A percentile compares a stretch with the other conserved stretches of the same genome.
phyloP scores from a whole-genome alignment of 1,140 invertebrate genomes.

The Leptestheria dahalacensis region DNA sequence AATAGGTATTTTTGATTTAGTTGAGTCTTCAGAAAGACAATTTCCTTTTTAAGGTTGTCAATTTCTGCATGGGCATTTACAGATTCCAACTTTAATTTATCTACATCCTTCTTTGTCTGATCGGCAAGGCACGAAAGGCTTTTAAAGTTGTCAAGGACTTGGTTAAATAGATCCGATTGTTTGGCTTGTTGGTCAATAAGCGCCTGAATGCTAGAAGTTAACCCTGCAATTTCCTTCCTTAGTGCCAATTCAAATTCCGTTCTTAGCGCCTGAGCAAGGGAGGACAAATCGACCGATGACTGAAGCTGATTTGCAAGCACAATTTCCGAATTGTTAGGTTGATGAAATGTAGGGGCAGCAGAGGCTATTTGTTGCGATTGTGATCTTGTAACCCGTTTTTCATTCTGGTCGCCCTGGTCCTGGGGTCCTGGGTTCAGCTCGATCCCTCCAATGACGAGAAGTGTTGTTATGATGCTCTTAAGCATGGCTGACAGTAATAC shows the following conservation, averaged over 20 bases:
- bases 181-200: background rate
- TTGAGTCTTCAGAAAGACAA: background rate
- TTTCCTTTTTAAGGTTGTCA: background rate
- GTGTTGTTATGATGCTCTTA: background rate
- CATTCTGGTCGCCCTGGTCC: background rate
- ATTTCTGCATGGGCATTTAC: background rate
- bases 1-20: background rate
- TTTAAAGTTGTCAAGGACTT: background rate
- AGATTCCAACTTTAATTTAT: background rate
- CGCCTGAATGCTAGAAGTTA: background rate
- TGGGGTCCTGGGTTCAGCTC: background rate
- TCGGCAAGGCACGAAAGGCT: background rate
- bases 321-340: background rate
- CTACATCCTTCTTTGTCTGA: background rate
- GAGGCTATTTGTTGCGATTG: background rate
- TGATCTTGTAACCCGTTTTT: background rate
- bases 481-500: background rate
- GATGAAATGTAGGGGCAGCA: background rate
- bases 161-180: background rate
- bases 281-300: too few species aligned
- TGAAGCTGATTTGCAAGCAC: background rate
- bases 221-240: background rate
- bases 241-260: background rate
- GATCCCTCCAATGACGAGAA: background rate
- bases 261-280: too few species aligned